phyloP scores from a whole-genome alignment of 2,113 vertebrate genomes.

The Aix galericulata region DNA sequence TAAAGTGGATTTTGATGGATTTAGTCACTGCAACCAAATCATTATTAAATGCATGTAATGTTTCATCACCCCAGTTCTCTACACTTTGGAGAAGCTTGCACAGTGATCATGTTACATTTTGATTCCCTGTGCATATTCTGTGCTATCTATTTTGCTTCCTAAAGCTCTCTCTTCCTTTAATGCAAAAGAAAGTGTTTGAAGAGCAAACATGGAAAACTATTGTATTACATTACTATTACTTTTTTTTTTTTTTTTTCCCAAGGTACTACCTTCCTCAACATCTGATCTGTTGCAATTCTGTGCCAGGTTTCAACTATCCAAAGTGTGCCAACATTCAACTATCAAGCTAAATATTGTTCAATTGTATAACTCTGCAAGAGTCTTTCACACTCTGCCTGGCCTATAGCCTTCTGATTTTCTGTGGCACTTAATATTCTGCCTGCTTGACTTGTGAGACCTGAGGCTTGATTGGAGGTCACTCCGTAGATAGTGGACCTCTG shows the following conservation, averaged over 20 bases:
- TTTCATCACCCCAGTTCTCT: background rate
- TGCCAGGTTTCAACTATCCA: background rate
- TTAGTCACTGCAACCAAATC: background rate
- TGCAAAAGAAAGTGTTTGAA: background rate
- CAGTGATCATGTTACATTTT: background rate
- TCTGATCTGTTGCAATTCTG: background rate
- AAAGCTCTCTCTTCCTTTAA: background rate
- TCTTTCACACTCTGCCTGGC: background rate
- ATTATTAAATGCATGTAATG: background rate
- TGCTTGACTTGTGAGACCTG: background rate
- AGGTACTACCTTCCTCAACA: background rate
- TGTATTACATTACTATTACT: background rate
- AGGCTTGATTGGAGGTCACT: background rate
- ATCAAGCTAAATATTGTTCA: background rate
- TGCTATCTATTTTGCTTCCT: background rate
- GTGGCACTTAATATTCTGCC: background rate
- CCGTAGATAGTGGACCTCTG: background rate
- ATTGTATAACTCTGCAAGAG: background rate
- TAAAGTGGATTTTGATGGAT: constrained; percentile 6
- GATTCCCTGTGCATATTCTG: background rate
- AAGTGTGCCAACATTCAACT: background rate
- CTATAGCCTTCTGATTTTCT: background rate
- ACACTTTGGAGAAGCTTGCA: background rate
- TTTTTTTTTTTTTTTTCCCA: background rate
- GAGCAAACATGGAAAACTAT: background rate